phyloP scores from a whole-genome alignment of 2,797 vertebrate genomes.

The Dicrostonyx torquatus region DNA sequence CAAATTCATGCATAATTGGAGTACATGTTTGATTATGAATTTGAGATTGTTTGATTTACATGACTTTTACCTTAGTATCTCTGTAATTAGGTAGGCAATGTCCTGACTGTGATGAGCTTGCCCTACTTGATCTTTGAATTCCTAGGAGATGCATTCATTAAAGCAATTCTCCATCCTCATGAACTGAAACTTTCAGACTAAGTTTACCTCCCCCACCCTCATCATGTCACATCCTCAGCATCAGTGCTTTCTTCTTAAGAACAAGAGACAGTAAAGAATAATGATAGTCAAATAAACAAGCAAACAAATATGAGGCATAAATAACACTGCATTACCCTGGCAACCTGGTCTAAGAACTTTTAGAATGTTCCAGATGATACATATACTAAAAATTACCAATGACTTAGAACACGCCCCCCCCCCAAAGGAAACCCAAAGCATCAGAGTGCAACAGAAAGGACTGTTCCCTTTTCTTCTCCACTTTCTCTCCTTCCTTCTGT shows the following conservation, averaged over 20 bases:
- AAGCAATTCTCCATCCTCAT: slow-evolving; percentile 83
- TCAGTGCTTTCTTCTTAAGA: slow-evolving; percentile 62
- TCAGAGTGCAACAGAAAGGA: not conserved
- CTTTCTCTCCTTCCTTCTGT: not conserved
- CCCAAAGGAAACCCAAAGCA: not conserved
- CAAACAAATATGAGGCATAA: slow-evolving; percentile 68
- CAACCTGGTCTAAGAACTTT: slow-evolving; percentile 80
- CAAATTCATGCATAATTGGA: slow-evolving; percentile 64
- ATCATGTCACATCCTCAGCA: slow-evolving; percentile 56
- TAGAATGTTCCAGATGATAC: slow-evolving; percentile 77
- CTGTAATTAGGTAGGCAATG: slow-evolving; percentile 83
- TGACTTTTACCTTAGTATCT: slow-evolving; percentile 82
- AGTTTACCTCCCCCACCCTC: slow-evolving; percentile 25
- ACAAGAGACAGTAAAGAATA: slow-evolving; percentile 65
- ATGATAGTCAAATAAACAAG: not conserved
- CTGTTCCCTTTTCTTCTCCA: not conserved
- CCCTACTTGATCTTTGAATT: slow-evolving; percentile 82
- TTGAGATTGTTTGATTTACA: slow-evolving; percentile 73
- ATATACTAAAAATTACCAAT: slow-evolving; percentile 80
- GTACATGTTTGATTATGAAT: slow-evolving; percentile 75
- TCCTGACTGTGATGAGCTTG: slow-evolving; percentile 79
- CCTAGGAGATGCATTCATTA: slow-evolving; percentile 85
- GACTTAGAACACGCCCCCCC: slow-evolving; percentile 67
- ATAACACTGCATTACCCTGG: slow-evolving; percentile 62
- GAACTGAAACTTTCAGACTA: slow-evolving; percentile 82